Percentiles rank a stretch among this genome's conserved stretches.
These are phyloP conservation scores for Spialia ferax DNA, from an alignment of 2,888 invertebrate genomes.

Conservation along the genomic window DNA sequence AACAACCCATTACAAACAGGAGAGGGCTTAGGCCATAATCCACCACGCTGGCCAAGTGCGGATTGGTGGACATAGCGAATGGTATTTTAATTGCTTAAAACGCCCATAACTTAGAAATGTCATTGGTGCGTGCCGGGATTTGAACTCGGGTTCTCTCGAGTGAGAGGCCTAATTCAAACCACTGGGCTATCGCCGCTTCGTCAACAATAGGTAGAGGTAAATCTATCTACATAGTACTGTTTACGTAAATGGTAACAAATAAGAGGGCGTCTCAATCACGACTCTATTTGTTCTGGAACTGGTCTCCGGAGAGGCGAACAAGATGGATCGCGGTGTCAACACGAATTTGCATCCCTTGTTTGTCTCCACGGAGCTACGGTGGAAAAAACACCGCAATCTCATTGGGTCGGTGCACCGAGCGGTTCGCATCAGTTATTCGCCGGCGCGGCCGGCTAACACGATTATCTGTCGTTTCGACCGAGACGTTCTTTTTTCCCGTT, in stretches of 20 bases:
- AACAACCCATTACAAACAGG: no score
- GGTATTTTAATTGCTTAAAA: no score
- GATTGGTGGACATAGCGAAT: no score
- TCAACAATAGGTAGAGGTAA: slow-evolving; percentile 9
- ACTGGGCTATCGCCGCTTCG: no score
- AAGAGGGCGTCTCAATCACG: slow-evolving; percentile 76
- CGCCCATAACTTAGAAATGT: no score
- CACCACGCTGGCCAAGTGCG: no score
- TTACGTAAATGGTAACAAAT: slow-evolving; percentile 45
- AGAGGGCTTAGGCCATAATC: no score
- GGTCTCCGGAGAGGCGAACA: slow-evolving; percentile 83
- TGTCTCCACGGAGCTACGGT: slow-evolving; percentile 77
- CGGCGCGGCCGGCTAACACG: slow-evolving; percentile 79
- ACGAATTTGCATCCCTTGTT: slow-evolving; percentile 86
- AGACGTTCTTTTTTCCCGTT: slow-evolving; percentile 81
- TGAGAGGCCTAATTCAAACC: no score
- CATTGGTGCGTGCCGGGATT: no score
- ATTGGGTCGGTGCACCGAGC: slow-evolving; percentile 78
- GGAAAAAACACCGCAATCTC: slow-evolving; percentile 85
- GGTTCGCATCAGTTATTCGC: slow-evolving; percentile 81
- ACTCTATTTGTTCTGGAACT: slow-evolving; percentile 77
- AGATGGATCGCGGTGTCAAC: slow-evolving; percentile 86
- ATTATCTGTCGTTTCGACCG: slow-evolving; percentile 84
- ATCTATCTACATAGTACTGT: no score
- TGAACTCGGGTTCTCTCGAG: no score